phyloP scores from a whole-genome alignment of 2,888 invertebrate species.

The Hirudinaria manillensis region DNA sequence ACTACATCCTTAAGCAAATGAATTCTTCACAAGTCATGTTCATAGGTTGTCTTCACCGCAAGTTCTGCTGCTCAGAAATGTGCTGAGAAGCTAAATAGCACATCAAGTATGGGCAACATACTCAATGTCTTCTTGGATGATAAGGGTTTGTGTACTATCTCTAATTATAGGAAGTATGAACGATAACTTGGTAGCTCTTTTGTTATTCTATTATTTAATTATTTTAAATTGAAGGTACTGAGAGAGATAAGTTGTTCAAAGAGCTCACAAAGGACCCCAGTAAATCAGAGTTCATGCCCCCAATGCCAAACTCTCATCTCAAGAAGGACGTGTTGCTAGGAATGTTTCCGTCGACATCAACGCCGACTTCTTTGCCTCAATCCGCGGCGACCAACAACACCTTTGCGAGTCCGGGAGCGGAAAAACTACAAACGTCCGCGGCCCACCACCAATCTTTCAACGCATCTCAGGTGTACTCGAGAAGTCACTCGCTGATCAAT shows the following conservation, averaged over 20 bases:
- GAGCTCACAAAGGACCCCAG: conserved; percentile 16
- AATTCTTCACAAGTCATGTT: no score
- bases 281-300: conserved; percentile 8
- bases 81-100: conserved; percentile 83
- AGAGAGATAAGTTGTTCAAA: conserved; percentile 7
- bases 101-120: conserved; percentile 93
- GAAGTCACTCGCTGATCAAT: no score
- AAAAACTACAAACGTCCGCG: no score
- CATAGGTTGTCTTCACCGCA: conserved; percentile 76
- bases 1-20: no score
- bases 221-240: conserved; percentile 1
- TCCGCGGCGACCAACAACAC: background rate
- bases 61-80: conserved; percentile 76
- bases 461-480: no score
- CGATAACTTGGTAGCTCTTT: background rate
- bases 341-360: background rate
- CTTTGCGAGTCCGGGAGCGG: no score
- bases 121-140: conserved; percentile 84
- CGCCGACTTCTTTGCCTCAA: background rate
- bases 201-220: background rate
- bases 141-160: conserved; percentile 60
- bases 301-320: background rate
- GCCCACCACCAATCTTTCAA: no score
- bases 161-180: background rate
- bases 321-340: background rate